Evolutionary conservation across 2,888 invertebrate genomes (phyloP), one percentile per base, ranked within the genome.

Genomic region (Blastobasis lacticolella): DNA sequence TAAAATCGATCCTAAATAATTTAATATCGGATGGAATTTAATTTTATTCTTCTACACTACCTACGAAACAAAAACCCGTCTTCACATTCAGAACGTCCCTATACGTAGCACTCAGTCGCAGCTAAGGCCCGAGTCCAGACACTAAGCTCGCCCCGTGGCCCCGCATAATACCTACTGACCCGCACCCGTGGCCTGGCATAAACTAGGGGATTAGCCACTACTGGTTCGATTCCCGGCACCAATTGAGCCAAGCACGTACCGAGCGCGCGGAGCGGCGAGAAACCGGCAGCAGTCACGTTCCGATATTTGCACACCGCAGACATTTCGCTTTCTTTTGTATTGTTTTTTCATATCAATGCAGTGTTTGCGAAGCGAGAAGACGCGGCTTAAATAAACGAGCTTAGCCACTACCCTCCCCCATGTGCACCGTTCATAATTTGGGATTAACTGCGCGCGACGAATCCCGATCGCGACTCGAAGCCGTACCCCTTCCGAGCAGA

Each of bases 401-500:
- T 71, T 75, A 78, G 73, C 72, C 74, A 63, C 60, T 67, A 75
- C 72, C 79, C 78, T 69, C 64, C 66, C 60, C 61, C 36, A 23
- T 50, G 23, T 23, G 23, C 50, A 50, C 41, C 60, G 52, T 78
- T 75, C 77, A 83, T 86, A 84, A 85, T 83, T 85, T 78, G 83
- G 81, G 86, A 76, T 80, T 83, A 87, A 87, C 83, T 75, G 84
- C 69, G 81, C 84, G 83, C 71, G 77, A 74, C 86, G 81, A 85
- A 86, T 86, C 75, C 75, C 72, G 74, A 59, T 57, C 58, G 53
- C 54, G 59, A 58, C 55, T 55, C 48, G 49, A 23, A 23, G 23
- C 23, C 23, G 56, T 56, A 57, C 54, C 54, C 58, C 54, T 46
- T 51, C 47, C 65, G 67, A 23, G 23, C 23, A 23, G 23, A 3